Percentiles rank a stretch among this genome's conserved stretches.
phyloP scores from a whole-genome alignment of 1,140 invertebrate genomes.

The Akabosia matsudoensis region DNA sequence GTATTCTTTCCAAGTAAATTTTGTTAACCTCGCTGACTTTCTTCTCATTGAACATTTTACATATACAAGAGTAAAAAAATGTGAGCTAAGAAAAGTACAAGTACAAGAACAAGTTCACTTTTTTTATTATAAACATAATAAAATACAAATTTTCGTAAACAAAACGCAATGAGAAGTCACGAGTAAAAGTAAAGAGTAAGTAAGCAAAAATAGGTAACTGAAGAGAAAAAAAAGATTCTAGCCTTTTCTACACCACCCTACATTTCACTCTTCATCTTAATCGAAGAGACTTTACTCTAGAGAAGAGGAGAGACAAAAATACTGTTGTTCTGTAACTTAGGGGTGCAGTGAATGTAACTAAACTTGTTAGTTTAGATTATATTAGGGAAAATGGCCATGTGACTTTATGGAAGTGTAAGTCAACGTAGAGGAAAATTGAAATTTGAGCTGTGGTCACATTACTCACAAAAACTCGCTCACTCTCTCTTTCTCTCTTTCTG shows the following conservation, averaged over 20 bases:
- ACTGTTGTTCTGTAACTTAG: not conserved
- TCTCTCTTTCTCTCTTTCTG: not conserved
- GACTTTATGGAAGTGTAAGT: constrained; percentile 41
- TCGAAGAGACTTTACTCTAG: not conserved
- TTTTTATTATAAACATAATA: constrained; percentile 1
- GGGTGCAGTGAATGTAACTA: not conserved
- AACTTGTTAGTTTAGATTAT: constrained; percentile 18
- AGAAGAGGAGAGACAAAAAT: not conserved
- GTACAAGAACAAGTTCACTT: not conserved
- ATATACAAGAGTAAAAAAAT: no score
- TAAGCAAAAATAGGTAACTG: not conserved
- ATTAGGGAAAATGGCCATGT: constrained; percentile 36
- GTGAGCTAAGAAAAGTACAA: no score
- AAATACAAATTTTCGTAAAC: not conserved
- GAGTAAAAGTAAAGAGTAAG: not conserved
- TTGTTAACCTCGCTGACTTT: no score
- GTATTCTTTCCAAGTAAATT: no score
- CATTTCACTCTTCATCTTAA: not conserved
- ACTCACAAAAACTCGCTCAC: constrained; percentile 9
- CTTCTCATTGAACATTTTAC: no score
- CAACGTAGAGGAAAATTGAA: constrained; percentile 44
- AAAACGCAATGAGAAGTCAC: not conserved
- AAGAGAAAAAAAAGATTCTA: not conserved
- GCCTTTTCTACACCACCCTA: no score
- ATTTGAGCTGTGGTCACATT: constrained; percentile 43